Conservation (phyloP, 2,797 vertebrate genomes). For the Sparus aurata region DNA sequence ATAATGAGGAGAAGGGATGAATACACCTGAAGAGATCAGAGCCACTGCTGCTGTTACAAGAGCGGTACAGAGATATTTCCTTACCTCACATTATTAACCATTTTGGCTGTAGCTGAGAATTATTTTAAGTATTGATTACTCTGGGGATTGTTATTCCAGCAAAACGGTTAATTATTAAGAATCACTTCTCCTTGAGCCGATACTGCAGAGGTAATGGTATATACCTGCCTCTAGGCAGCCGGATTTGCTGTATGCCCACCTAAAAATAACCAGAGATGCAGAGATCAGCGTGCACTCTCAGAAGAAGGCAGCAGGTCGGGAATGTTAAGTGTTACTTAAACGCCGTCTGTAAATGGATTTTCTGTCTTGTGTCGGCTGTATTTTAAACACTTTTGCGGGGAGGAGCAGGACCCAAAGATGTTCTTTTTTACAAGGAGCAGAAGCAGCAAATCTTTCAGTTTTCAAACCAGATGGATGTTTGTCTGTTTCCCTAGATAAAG, state of each 20-base stretch:
- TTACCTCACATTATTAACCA: background rate
- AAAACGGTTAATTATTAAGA: background rate
- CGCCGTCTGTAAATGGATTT: background rate
- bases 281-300: background rate
- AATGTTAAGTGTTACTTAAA: background rate
- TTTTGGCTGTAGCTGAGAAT: background rate
- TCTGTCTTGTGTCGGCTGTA: background rate
- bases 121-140: background rate
- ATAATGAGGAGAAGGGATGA: constrained; percentile 9
- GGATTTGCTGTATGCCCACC: background rate
- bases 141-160: background rate
- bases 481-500: background rate
- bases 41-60: background rate
- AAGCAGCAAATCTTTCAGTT: background rate
- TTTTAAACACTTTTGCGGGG: background rate
- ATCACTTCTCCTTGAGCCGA: background rate
- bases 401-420: background rate
- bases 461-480: background rate
- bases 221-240: background rate
- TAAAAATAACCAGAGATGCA: background rate
- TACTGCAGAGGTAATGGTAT: background rate
- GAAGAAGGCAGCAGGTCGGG: constrained; percentile 1
- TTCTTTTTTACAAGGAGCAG: too few species aligned
- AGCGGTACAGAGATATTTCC: background rate
- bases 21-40: constrained; percentile 7